Evolutionary conservation across 2,888 invertebrate species (phyloP).

Genomic region (Ennomos erosarius): DNA sequence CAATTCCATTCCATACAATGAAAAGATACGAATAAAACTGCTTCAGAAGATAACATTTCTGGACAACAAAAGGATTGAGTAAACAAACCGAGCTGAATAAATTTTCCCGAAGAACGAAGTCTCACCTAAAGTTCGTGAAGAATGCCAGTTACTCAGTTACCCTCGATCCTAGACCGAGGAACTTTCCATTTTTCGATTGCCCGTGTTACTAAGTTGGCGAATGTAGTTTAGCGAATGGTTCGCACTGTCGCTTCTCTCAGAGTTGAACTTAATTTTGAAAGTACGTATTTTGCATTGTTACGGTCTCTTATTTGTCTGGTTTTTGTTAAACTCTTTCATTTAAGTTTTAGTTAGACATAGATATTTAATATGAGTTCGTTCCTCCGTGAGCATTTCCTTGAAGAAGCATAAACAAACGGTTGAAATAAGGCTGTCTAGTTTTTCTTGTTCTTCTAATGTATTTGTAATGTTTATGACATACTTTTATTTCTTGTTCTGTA

Average conservation of each 20-base stretch:
- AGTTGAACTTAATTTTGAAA: constrained; percentile 67
- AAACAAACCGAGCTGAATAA: constrained; percentile 70
- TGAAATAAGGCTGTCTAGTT: no score
- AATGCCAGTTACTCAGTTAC: constrained; percentile 81
- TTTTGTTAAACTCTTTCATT: constrained; percentile 6
- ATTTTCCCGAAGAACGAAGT: constrained; percentile 63
- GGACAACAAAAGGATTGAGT: constrained; percentile 51
- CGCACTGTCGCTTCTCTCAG: constrained; percentile 60
- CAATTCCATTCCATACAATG: no score
- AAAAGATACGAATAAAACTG: constrained; percentile 1
- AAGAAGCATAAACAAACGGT: no score
- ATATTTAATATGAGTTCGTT: no score
- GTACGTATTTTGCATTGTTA: constrained; percentile 7
- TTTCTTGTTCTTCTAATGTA: no score
- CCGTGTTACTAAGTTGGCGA: constrained; percentile 78
- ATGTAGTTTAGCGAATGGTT: constrained; percentile 74
- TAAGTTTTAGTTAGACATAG: not conserved
- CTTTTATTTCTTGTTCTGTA: no score
- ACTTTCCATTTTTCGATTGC: constrained; percentile 83
- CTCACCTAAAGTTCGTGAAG: constrained; percentile 74
- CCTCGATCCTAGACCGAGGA: constrained; percentile 64
- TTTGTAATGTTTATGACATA: no score
- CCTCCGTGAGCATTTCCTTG: no score
- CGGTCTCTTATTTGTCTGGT: constrained; percentile 1
- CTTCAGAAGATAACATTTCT: constrained; percentile 27